Evolutionary conservation across 1,140 invertebrate species (phyloP), one percentile per base, ranked within the genome.

Genomic region (Chironomus tepperi): DNA sequence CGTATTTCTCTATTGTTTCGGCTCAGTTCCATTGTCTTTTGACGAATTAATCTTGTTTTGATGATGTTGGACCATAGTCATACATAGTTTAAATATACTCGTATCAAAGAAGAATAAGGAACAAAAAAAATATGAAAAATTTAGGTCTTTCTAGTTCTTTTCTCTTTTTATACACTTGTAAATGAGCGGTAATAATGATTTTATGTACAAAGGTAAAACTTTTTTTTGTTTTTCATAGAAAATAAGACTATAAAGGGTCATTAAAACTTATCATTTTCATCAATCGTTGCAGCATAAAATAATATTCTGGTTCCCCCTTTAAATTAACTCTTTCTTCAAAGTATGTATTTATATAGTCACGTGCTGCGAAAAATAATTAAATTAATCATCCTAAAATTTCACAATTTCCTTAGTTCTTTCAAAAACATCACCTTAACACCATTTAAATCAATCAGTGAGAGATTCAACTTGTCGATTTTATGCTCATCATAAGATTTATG

Each of bases 391-490:
- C n/a, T 57, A 57, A 57, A 57, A 57, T 57, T 57, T 47, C 7
- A 10, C 43, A 47, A 34, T 47, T 47, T 57, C n/a, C 47, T 57
- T 12, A n/a, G 3, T 15, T 57, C 12, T 34, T 34, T 34, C 24
- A n/a, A 57, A n/a, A 57, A 12, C 65, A 9, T 18, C 65, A 7
- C 16, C 16, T 70, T 70, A 18, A 70, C 65, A 70, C 65, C 65
- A 70, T 70, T 70, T 70, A 70, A 70, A 70, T 70, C 65, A 70
- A 70, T 70, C 65, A 70, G 18, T 70, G 65, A 18, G 65, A 70
- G 18, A 18, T 70, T 70, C 10, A 19, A 70, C 16, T 9, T 70
- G 65, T 70, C 65, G 6, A 70, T 70, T 70, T 57, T 57, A 57
- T 57, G 47, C 47, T 57, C 47, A 57, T 57, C 47, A n/a, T n/a